These are phyloP conservation scores for Ceryle rudis DNA, from an alignment of 2,797 vertebrate genomes.

Conservation along the genomic window DNA sequence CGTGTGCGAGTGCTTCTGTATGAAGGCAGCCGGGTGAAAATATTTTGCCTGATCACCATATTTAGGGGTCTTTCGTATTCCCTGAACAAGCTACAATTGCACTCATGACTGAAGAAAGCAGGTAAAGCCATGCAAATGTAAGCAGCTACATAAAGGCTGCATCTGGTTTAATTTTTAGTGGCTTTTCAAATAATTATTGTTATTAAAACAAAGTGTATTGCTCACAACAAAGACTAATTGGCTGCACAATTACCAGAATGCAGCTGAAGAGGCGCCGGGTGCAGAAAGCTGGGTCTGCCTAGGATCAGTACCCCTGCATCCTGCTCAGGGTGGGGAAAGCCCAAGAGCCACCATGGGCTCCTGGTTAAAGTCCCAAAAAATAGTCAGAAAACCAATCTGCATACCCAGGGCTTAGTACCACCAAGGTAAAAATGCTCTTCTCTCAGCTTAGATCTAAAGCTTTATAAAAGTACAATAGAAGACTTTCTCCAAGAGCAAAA, in stretches of 20 bases:
- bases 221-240: slow-evolving; percentile 43
- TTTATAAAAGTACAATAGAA: neutral
- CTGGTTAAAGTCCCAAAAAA: neutral
- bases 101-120: slow-evolving; percentile 50
- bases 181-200: slow-evolving; percentile 55
- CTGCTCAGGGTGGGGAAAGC: neutral
- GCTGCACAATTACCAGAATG: slow-evolving; percentile 34
- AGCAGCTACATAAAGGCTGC: slow-evolving; percentile 33
- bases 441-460: neutral
- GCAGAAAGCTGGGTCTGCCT: slow-evolving; percentile 21
- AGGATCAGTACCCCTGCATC: neutral
- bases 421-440: neutral
- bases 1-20: neutral
- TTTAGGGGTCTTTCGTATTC: slow-evolving; percentile 47
- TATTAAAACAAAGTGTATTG: slow-evolving; percentile 60
- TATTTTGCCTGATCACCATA: slow-evolving; percentile 59
- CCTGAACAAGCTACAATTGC: slow-evolving; percentile 63
- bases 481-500: neutral
- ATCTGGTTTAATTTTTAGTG: slow-evolving; percentile 61
- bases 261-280: neutral
- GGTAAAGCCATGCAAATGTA: slow-evolving; percentile 10
- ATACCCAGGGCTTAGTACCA: neutral
- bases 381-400: neutral
- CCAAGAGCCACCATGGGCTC: neutral
- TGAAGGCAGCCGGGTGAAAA: slow-evolving; percentile 46